Evolutionary conservation across 2,888 invertebrate genomes (phyloP).

Genomic region (Acronicta alni): DNA sequence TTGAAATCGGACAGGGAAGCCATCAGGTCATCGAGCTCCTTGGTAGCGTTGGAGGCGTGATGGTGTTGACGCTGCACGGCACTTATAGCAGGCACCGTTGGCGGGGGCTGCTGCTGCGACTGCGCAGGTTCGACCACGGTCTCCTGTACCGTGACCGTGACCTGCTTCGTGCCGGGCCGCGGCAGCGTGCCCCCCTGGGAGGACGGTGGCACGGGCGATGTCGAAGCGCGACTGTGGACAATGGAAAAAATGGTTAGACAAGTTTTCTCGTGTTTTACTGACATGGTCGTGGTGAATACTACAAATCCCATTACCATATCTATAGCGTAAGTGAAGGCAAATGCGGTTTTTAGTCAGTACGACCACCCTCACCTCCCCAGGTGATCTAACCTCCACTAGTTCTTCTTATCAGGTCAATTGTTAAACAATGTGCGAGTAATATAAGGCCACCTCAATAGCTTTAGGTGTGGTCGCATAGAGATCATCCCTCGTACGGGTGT

Average conservation of each 20-base stretch:
- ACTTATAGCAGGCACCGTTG: conserved; percentile 65
- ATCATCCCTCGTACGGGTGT: no score
- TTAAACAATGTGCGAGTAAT: no score
- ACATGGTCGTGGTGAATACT: no score
- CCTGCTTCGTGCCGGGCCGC: conserved; percentile 88
- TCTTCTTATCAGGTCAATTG: no score
- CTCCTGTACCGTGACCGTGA: conserved; percentile 88
- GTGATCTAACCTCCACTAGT: no score
- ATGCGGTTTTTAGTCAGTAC: no score
- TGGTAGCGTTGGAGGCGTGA: conserved; percentile 96
- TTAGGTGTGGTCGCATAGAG: no score
- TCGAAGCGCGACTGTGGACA: conserved; percentile 74
- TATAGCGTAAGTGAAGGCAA: no score
- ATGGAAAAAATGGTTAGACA: conserved; percentile 8
- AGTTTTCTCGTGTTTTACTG: no score
- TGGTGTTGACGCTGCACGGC: conserved; percentile 79
- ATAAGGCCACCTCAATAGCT: no score
- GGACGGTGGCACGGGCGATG: conserved; percentile 73
- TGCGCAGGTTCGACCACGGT: conserved; percentile 87
- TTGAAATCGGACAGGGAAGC: conserved; percentile 98
- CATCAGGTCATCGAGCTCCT: conserved; percentile 98
- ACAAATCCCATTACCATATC: no score
- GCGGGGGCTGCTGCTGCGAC: conserved; percentile 74
- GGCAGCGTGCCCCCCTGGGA: conserved; percentile 77
- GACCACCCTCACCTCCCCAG: no score